A percentile compares a stretch with the other conserved stretches of the same genome.
Conservation (phyloP, 2,888 invertebrate species). For the Lycocerus yunnanus region DNA sequence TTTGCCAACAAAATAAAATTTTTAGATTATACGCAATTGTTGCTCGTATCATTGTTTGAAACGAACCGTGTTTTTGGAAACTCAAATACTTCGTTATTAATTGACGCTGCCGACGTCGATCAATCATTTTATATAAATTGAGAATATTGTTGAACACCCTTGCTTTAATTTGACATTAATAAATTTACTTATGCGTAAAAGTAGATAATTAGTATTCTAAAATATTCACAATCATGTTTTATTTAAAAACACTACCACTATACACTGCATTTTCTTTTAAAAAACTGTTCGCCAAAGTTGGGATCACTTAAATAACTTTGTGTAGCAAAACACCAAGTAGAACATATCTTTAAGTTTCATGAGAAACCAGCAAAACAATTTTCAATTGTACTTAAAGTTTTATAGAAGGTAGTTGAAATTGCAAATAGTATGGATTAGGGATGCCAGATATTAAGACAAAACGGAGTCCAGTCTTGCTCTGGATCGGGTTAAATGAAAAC, state of each 20-base stretch:
- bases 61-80: neutral
- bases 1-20: neutral
- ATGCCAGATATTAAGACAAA: too few relatives aligned
- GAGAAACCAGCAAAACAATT: too few relatives aligned
- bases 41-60: neutral
- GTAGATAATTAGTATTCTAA: neutral
- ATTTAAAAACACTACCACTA: neutral
- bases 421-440: too few relatives aligned
- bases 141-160: conserved; percentile 3
- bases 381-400: too few relatives aligned
- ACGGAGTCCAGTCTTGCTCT: too few relatives aligned
- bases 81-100: conserved; percentile 1
- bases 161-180: conserved; percentile 1
- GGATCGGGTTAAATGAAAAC: too few relatives aligned
- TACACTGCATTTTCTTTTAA: neutral
- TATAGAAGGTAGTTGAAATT: too few relatives aligned
- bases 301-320: neutral
- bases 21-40: neutral
- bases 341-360: neutral
- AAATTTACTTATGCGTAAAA: conserved; percentile 22
- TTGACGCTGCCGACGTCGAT: conserved; percentile 1
- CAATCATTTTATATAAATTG: conserved; percentile 10
- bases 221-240: neutral
- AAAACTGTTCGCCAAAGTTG: neutral
- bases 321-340: neutral